Evolutionary conservation across 2,113 vertebrate species (phyloP).

Genomic region (Amblyopsis rosae): DNA sequence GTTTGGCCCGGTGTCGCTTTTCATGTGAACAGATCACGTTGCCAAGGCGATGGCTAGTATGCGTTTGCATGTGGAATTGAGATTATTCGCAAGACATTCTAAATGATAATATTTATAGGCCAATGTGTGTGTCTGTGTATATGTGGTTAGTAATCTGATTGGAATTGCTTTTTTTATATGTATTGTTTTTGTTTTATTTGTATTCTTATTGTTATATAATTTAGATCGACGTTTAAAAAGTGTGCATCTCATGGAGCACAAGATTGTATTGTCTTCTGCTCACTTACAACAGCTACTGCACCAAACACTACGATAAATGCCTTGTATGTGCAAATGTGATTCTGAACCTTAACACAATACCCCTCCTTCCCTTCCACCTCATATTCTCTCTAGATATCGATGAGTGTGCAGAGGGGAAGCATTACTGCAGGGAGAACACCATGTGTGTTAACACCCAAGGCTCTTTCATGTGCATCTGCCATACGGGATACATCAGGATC

Average conservation of each 20-base stretch:
- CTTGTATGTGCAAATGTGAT: too few relatives aligned
- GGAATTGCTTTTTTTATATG: too few relatives aligned
- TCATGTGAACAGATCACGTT: slow-evolving; percentile 63
- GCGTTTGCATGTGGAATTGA: slow-evolving; percentile 9
- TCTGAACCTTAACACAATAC: too few relatives aligned
- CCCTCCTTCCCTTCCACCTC: neutral
- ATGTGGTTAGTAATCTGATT: too few relatives aligned
- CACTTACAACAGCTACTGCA: too few relatives aligned
- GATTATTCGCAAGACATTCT: too few relatives aligned
- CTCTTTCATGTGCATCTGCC: slow-evolving; percentile 97
- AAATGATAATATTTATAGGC: too few relatives aligned
- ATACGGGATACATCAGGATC: slow-evolving; percentile 93
- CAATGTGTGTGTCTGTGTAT: too few relatives aligned
- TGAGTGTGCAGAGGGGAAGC: slow-evolving; percentile 93
- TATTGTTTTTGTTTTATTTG: neutral
- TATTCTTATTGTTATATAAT: neutral
- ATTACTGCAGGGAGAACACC: slow-evolving; percentile 97
- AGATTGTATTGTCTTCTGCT: too few relatives aligned
- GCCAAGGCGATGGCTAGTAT: slow-evolving; percentile 58
- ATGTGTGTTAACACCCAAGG: slow-evolving; percentile 95
- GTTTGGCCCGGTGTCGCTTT: slow-evolving; percentile 53
- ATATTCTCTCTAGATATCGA: slow-evolving; percentile 84
- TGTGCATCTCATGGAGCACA: too few relatives aligned
- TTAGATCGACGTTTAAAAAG: too few relatives aligned
- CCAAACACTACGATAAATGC: too few relatives aligned